Base-by-base conservation (phyloP, 37 sponge, comb jelly and placozoan genomes). In the Diacarnus erythraeanus region DNA sequence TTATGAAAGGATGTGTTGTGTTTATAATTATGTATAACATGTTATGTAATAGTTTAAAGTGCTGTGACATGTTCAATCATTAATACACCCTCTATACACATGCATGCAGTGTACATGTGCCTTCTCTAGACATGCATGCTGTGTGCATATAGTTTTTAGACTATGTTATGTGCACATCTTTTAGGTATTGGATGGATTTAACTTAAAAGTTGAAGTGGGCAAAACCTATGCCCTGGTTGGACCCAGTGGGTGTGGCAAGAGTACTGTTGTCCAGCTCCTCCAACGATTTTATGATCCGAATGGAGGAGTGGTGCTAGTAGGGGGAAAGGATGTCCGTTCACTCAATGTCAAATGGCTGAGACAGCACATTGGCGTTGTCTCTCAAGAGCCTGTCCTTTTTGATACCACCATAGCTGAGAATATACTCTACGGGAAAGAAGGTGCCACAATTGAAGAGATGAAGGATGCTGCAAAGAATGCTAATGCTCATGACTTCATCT, bases 331-430 rank as follows among this genome's bases (percentile, higher is more conserved):
- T 69, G 63, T 95, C 1, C 51, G 69, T 30, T 38, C 41, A 27
- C 79, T 92, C 35, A 95, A 92, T 67, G 61, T 95, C 40, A 30
- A 79, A 39, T 95, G 96, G 96, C 76, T 97, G 74, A 60, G 95
- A 8, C 42, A 64, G 17, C 78, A 92, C 43, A 84, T 95, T 36
- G 98, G 98, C 0, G 76, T 97, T 3, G 98, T 97, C 59, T 78
- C 89, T 64, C 98, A 97, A 81, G 95, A 94, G 73, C 95, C 95
- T 22, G 73, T 88, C 34, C 89, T 94, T 38, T 94, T 94, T 77
- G 89, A 75, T 79, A 94, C 92, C 60, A 91, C 89, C 43, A 88
- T 94, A 22, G 86, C 92, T 64, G 95, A 94, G 65, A 94, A 94
- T 77, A 91, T 94, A 58, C 74, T 75, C 59, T 85, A 81, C 71